phyloP scores from a whole-genome alignment of 1,140 invertebrate species.

The Drosophila micromelanica region DNA sequence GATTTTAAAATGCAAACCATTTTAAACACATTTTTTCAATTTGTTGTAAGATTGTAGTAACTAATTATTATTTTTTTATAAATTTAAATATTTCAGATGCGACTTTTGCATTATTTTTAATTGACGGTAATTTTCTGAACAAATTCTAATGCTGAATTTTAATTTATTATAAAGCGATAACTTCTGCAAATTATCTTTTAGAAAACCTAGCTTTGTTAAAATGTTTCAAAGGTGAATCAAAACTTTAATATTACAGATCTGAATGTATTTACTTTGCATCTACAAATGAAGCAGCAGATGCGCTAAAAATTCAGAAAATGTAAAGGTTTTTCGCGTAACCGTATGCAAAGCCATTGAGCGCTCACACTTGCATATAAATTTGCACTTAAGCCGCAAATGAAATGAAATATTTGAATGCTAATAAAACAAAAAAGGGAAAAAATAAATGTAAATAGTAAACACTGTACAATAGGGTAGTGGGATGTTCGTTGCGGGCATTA shows the following conservation, averaged over 20 bases:
- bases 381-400: conserved; percentile 66
- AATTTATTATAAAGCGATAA: no score
- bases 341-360: conserved; percentile 3
- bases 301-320: conserved; percentile 45
- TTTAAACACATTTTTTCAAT: no score
- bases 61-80: no score
- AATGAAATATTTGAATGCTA: conserved; percentile 55
- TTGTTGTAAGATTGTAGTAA: no score
- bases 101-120: no score
- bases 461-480: neutral
- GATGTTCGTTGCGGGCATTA: neutral
- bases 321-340: conserved; percentile 28
- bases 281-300: neutral
- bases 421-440: conserved; percentile 31
- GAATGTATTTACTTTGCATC: neutral
- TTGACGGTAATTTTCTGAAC: no score
- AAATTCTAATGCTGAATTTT: no score
- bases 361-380: conserved; percentile 47
- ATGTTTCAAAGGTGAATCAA: neutral
- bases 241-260: neutral
- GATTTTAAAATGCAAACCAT: no score
- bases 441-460: conserved; percentile 36
- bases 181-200: no score
- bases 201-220: no score
- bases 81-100: no score